Conservation (phyloP, 2,113 vertebrate genomes). For the Acrocephalus arundinaceus region DNA sequence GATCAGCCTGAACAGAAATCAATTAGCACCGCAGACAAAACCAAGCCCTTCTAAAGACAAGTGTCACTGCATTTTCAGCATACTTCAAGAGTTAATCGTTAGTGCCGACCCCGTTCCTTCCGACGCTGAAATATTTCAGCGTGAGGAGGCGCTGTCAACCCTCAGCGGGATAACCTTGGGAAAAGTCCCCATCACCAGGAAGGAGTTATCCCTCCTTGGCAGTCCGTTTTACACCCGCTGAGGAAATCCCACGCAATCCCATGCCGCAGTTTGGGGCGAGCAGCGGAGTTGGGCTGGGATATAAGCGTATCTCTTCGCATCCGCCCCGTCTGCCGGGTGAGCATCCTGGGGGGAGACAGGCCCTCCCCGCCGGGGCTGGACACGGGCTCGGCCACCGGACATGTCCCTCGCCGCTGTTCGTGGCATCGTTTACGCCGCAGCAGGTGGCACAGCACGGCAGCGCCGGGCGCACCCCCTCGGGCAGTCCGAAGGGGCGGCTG, state of each 20-base stretch:
- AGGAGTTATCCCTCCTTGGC: background rate
- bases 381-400: background rate
- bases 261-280: background rate
- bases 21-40: conserved; percentile 58
- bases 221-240: background rate
- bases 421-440: background rate
- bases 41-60: conserved; percentile 45
- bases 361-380: background rate
- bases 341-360: too few relatives aligned
- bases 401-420: background rate
- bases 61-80: conserved; percentile 42
- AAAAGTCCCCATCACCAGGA: background rate
- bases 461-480: background rate
- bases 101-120: background rate
- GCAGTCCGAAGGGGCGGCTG: background rate
- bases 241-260: background rate
- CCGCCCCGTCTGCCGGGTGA: background rate
- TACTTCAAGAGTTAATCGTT: conserved; percentile 3
- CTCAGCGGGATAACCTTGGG: background rate
- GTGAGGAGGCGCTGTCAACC: background rate
- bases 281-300: background rate
- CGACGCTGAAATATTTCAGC: background rate
- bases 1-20: conserved; percentile 60
- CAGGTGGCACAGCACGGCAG: background rate
- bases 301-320: accelerated